Percentiles rank a stretch among this genome's conserved stretches.
These are phyloP conservation scores for Fabriciana adippe DNA, from an alignment of 2,888 invertebrate species.

Conservation along the genomic window DNA sequence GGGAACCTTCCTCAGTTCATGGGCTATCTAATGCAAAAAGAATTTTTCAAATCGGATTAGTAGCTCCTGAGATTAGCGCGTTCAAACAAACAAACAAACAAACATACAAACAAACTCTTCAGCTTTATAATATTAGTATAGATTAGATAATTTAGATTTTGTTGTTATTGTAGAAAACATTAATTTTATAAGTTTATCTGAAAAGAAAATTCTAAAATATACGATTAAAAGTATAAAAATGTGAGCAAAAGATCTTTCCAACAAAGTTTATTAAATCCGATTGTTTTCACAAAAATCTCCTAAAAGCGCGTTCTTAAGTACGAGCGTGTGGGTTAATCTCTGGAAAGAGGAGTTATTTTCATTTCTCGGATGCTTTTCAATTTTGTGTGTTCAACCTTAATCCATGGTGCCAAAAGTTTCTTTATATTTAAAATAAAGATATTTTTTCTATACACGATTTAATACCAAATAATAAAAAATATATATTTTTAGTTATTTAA, in stretches of 20 bases:
- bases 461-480: no score
- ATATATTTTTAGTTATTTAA: no score
- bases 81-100: no score
- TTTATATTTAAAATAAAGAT: neutral
- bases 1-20: no score
- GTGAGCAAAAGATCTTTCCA: constrained; percentile 17
- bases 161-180: no score
- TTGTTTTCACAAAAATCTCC: constrained; percentile 15
- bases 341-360: constrained; percentile 21
- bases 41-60: no score
- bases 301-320: constrained; percentile 16
- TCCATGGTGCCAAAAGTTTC: constrained; percentile 9
- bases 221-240: constrained; percentile 16
- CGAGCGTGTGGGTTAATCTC: constrained; percentile 23
- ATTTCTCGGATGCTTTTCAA: constrained; percentile 26
- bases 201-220: neutral
- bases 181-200: neutral
- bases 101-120: no score
- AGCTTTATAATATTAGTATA: no score
- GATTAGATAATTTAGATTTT: neutral
- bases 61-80: no score
- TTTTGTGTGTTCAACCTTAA: constrained; percentile 22
- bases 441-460: neutral
- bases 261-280: constrained; percentile 18
- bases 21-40: no score